Evolutionary conservation across 2,888 invertebrate genomes (phyloP), one percentile per base, ranked within the genome.

Genomic region (Athripsodes cinereus): DNA sequence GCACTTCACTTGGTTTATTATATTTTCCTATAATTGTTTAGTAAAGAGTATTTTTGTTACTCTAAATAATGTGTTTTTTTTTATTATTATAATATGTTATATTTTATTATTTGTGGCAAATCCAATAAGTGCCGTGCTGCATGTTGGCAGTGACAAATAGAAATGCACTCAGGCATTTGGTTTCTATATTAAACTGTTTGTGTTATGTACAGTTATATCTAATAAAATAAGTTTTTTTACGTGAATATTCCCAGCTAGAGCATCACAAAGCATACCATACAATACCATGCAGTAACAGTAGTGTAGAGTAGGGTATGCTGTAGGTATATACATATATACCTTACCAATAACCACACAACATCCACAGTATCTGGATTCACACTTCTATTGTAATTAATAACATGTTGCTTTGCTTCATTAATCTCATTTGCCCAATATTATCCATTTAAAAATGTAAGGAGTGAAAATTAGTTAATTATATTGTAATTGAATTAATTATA

Each of bases 41-140:
- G 35, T 61, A 22, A 58, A 54, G 57, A 59, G 59, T 59, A 63
- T 59, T 63, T 60, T 58, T 60, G 57, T 62, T 63, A 62, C 64
- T 60, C 62, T 35, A 55, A 56, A 69, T 69, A 74, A 75, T 74
- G 78, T 76, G 74, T 76, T 74, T 79, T 79, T 77, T 66, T 78
- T 79, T 78, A 79, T 75, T 77, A 76, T 79, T 78, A 78, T 79
- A 78, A 78, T 78, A 84, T 84, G 83, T 82, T 85, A 86, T 85
- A 84, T 86, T 85, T 85, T 86, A 85, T 85, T 86, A 85, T 86
- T 85, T 82, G 84, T 83, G 84, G 84, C 84, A 84, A 82, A 84
- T 84, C 84, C 85, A 84, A 84, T 85, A 86, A 86, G 86, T 85
- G 85, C 86, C 79, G 80, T 81, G 80, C 81, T 80, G 78, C 80